Evolutionary conservation across 2,113 vertebrate species (phyloP).

Genomic region (Penelope pileata): DNA sequence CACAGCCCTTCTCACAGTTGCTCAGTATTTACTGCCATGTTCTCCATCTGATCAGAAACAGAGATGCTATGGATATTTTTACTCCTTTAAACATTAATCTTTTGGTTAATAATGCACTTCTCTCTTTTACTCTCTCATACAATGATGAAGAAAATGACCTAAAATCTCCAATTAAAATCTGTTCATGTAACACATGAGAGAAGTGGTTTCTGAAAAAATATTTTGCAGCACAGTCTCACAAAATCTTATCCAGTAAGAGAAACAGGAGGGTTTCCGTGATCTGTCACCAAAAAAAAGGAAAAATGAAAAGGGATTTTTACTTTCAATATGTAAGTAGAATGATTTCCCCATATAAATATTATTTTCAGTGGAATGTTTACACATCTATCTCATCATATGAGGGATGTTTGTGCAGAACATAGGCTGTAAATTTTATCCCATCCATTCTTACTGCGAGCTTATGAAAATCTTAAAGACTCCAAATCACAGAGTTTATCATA

Average conservation of each 20-base stretch:
- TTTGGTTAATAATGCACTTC: background rate
- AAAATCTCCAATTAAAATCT: too few relatives aligned
- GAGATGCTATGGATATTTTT: background rate
- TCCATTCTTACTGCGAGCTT: background rate
- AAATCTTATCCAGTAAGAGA: background rate
- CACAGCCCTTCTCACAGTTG: background rate
- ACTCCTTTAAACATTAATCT: slow-evolving; percentile 18
- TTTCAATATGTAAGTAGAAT: background rate
- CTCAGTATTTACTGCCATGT: background rate
- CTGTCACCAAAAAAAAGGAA: background rate
- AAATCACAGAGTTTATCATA: background rate
- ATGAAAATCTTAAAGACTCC: background rate
- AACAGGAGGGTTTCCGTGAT: background rate
- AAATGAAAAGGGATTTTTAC: background rate
- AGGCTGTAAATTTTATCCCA: background rate
- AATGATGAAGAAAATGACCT: background rate
- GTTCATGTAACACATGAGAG: too few relatives aligned
- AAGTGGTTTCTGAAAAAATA: background rate
- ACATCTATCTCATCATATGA: background rate
- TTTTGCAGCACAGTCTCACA: background rate
- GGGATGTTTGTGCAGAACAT: background rate
- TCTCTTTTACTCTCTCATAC: background rate
- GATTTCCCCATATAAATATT: background rate
- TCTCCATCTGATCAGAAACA: slow-evolving; percentile 4
- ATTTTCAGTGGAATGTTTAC: background rate